A percentile compares a stretch with the other conserved stretches of the same genome.
Evolutionary conservation across 2,113 vertebrate genomes (phyloP).

Genomic region (Dipodomys spectabilis): DNA sequence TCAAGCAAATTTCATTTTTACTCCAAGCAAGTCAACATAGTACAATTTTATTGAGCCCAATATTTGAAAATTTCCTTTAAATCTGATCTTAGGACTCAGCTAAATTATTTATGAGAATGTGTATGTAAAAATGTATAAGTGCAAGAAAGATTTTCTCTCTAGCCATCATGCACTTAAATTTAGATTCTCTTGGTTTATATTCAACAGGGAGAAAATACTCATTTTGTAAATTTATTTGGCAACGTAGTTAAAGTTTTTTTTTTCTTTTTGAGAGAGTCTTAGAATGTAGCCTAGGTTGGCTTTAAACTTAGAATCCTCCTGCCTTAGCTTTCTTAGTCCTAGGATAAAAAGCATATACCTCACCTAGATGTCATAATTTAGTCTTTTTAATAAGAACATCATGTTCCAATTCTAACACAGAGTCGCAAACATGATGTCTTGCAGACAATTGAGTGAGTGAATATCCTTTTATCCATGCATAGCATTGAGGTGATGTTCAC

Average conservation of each 20-base stretch:
- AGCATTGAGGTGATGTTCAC: too few species aligned
- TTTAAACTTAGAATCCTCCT: too few species aligned
- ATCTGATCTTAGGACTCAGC: background rate
- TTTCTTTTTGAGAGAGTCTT: background rate
- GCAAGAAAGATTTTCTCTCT: background rate
- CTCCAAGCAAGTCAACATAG: background rate
- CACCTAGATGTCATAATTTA: too few species aligned
- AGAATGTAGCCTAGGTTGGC: too few species aligned
- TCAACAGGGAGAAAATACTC: background rate
- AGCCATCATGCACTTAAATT: background rate
- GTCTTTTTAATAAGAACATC: too few species aligned
- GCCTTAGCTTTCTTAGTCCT: too few species aligned
- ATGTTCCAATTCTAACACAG: too few species aligned
- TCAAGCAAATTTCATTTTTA: conserved; percentile 29
- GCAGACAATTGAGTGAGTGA: background rate
- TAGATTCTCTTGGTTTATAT: background rate
- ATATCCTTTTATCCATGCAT: too few species aligned
- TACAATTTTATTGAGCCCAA: background rate
- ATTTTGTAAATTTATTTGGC: background rate
- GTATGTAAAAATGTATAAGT: background rate
- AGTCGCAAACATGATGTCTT: background rate
- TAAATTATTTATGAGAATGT: conserved; percentile 2
- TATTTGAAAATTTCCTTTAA: conserved; percentile 21
- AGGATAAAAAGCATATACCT: too few species aligned
- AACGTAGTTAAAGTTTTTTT: background rate